These are phyloP conservation scores for Trachelus tabidus DNA, from an alignment of 2,888 invertebrate genomes.

Conservation along the genomic window DNA sequence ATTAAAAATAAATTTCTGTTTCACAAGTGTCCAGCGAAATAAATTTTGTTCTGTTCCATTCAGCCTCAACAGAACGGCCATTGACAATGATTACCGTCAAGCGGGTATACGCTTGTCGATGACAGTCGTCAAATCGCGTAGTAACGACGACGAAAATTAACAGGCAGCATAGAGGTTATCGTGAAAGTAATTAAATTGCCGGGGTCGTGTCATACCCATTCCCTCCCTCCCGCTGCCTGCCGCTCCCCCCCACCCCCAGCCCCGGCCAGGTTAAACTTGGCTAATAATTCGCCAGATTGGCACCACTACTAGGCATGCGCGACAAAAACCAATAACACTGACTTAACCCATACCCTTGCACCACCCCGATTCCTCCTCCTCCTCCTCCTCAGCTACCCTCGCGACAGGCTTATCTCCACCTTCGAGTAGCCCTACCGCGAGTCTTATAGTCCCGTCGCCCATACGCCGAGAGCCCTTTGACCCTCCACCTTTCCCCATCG, in stretches of 20 bases:
- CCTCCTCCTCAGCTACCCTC: slow-evolving; percentile 15
- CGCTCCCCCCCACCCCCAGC: slow-evolving; percentile 4
- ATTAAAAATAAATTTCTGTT: no score
- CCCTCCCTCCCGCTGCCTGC: slow-evolving; percentile 30
- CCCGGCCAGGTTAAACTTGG: slow-evolving; percentile 51
- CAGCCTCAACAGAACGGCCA: background rate
- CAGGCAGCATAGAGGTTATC: background rate
- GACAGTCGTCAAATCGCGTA: no score
- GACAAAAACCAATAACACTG: slow-evolving; percentile 63
- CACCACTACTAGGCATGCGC: slow-evolving; percentile 59
- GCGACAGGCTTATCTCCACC: background rate
- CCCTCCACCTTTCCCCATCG: slow-evolving; percentile 6
- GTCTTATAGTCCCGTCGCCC: background rate
- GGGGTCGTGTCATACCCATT: slow-evolving; percentile 44
- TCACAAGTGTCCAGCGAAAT: no score
- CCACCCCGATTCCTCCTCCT: slow-evolving; percentile 10
- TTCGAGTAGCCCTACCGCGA: no score
- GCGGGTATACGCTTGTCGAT: no score
- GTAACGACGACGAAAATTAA: no score
- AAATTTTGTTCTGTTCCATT: background rate
- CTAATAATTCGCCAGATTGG: slow-evolving; percentile 64
- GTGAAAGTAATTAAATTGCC: slow-evolving; percentile 9
- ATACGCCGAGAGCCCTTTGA: slow-evolving; percentile 13
- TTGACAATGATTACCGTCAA: background rate
- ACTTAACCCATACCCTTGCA: slow-evolving; percentile 32